Percentiles rank a stretch among this genome's conserved stretches.
Evolutionary conservation across 2,888 invertebrate genomes (phyloP).

Genomic region (Parnassius apollo): DNA sequence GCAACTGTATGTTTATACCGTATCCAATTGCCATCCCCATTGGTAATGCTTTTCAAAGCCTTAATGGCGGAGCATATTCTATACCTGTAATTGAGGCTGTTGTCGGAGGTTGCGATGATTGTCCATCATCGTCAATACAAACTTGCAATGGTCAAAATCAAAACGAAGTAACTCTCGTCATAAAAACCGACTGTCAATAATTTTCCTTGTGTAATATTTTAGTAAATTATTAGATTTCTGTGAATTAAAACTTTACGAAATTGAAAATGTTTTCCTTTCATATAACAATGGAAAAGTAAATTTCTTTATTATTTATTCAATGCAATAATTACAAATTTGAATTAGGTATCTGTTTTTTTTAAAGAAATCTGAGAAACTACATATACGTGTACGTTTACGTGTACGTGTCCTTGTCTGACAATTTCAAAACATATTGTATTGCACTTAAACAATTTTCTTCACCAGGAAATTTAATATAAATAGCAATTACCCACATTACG

Average conservation of each 20-base stretch:
- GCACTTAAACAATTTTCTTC: slow-evolving; percentile 12
- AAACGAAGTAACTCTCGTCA: slow-evolving; percentile 32
- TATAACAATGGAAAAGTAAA: not conserved
- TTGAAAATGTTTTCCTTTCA: slow-evolving; percentile 14
- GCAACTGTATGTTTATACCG: slow-evolving; percentile 31
- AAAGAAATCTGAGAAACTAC: no score
- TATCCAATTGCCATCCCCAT: slow-evolving; percentile 34
- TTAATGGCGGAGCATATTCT: slow-evolving; percentile 14
- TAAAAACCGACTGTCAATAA: slow-evolving; percentile 30
- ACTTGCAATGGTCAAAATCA: slow-evolving; percentile 18
- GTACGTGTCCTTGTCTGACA: slow-evolving; percentile 14
- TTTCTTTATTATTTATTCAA: slow-evolving; percentile 6
- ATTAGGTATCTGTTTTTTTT: not conserved
- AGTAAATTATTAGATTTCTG: not conserved
- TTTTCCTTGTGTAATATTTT: not conserved
- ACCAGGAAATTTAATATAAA: slow-evolving; percentile 20
- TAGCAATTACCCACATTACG: slow-evolving; percentile 11
- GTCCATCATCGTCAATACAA: slow-evolving; percentile 20
- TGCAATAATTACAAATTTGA: slow-evolving; percentile 1
- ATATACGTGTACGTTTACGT: not conserved
- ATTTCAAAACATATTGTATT: slow-evolving; percentile 21
- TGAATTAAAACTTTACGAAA: not conserved
- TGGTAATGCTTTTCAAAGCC: slow-evolving; percentile 11
- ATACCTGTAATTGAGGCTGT: slow-evolving; percentile 18
- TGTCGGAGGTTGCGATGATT: slow-evolving; percentile 23